Percentiles rank a stretch among this genome's conserved stretches.
Conservation (phyloP, 1,140 invertebrate species). For the Drosophila ironensis region DNA sequence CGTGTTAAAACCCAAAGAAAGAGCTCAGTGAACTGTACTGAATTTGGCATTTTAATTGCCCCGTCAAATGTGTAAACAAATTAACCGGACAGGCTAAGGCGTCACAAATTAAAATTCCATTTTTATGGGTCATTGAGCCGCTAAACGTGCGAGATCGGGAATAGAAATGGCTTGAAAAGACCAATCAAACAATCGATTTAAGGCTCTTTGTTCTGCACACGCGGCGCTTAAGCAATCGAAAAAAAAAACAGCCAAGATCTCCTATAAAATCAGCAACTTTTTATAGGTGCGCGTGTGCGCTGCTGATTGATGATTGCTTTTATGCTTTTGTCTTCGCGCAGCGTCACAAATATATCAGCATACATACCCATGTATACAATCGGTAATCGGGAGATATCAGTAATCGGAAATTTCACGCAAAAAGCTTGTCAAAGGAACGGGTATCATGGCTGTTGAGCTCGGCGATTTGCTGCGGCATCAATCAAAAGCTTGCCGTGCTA, state of each 20-base stretch:
- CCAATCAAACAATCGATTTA: slow-evolving; percentile 27
- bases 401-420: slow-evolving; percentile 8
- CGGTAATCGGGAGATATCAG: slow-evolving; percentile 34
- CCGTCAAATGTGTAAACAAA: slow-evolving; percentile 16
- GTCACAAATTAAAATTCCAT: slow-evolving; percentile 20
- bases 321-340: slow-evolving; percentile 39
- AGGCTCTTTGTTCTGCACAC: slow-evolving; percentile 67
- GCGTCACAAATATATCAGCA: slow-evolving; percentile 23
- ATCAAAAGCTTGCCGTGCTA: slow-evolving; percentile 69
- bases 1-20: not conserved
- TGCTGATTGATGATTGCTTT: slow-evolving; percentile 76
- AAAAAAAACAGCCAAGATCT: slow-evolving; percentile 15
- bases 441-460: slow-evolving; percentile 27
- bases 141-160: slow-evolving; percentile 1
- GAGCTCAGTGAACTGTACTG: slow-evolving; percentile 52
- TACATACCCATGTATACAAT: too few species aligned
- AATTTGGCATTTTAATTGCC: slow-evolving; percentile 13
- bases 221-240: slow-evolving; percentile 32
- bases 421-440: slow-evolving; percentile 24
- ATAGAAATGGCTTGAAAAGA: slow-evolving; percentile 10
- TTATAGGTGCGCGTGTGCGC: slow-evolving; percentile 75
- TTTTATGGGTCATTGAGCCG: slow-evolving; percentile 37
- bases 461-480: slow-evolving; percentile 72
- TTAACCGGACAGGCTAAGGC: slow-evolving; percentile 13
- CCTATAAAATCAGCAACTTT: slow-evolving; percentile 40